Base-by-base conservation (phyloP, 2,113 vertebrate genomes). In the Periophthalmodon schlosseri region DNA sequence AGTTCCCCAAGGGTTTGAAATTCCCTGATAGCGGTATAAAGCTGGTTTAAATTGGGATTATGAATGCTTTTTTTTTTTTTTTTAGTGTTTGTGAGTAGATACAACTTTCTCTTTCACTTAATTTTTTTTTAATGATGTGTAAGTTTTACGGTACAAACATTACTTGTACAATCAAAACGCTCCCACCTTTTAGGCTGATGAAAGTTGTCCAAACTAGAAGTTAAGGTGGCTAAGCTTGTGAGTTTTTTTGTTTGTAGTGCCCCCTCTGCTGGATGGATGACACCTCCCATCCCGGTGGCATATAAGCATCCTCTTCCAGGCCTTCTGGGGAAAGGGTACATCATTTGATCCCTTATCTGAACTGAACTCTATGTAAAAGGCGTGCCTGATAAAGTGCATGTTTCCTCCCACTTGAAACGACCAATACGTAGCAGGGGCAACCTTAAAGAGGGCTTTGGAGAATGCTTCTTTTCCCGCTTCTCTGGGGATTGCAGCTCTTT, bases 371-470 rank as follows among this genome's bases (percentile, higher is more conserved):
- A 89, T 85, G 87, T 84, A 84, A 49, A 80, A 88, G 88, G 50
- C 73, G 50, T 47, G 72, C 34, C 75, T 80, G 79, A 81, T 89
- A 79, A 86, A 80, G 80, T 79, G 68, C 74, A 73, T 87, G 80
- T 91, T 92, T 92, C 89, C 80, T 72, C 76, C 75, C 79, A 74
- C 80, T 87, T 87, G 83, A 85, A 88, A 88, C 73, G 78, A 77
- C 84, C 84, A 90, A 83, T 87, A 90, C 89, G 92, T 79, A 85
- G 82, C 86, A 73, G 90, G 79, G 82, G 86, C 88, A 90, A 92
- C 92, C 83, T 92, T 93, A 89, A 90, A 86, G 90, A 89, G 71
- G 87, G 88, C 80, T 92, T 92, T 91, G 81, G 89, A 86, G 83
- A 81, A 85, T 67, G 75, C 82, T 84, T 82, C 86, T 72, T 77